Conservation (phyloP, 53 echinoderm and acorn worm species). For the Henricia sp. region DNA sequence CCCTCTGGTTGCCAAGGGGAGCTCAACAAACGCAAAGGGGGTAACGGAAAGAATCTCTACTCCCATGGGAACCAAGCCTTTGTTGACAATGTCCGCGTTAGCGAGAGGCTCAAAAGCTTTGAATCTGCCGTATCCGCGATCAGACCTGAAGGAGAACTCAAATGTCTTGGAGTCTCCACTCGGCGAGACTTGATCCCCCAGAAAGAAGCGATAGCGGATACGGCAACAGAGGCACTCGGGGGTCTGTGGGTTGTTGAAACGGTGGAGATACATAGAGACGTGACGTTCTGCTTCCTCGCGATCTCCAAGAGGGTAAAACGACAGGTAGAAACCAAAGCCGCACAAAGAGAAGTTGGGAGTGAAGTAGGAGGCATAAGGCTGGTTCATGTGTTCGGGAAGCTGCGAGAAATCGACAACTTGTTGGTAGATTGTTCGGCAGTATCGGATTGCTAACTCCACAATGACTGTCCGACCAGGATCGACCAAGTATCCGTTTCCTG, state of each 20-base stretch:
- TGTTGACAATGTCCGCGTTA: conserved; percentile 71
- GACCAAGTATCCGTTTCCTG: conserved; percentile 84
- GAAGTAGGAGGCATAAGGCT: conserved; percentile 87
- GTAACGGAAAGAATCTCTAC: conserved; percentile 89
- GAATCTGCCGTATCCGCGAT: conserved; percentile 93
- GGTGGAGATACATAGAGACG: conserved; percentile 98
- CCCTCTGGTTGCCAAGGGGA: conserved; percentile 79
- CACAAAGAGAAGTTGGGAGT: conserved; percentile 88
- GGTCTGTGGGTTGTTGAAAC: conserved; percentile 73
- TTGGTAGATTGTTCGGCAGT: conserved; percentile 85
- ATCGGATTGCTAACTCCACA: conserved; percentile 92
- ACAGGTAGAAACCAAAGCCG: conserved; percentile 92
- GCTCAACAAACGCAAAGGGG: conserved; percentile 87
- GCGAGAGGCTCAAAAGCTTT: conserved; percentile 89
- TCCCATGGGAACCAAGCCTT: conserved; percentile 80
- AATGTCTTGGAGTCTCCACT: conserved; percentile 85
- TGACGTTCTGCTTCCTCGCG: conserved; percentile 86
- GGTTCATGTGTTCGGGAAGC: conserved; percentile 70
- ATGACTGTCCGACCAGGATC: conserved; percentile 89
- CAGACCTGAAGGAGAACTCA: conserved; percentile 93
- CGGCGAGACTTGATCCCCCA: conserved; percentile 78
- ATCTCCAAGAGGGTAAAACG: conserved; percentile 91
- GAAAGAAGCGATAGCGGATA: conserved; percentile 92
- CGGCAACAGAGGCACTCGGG: conserved; percentile 83
- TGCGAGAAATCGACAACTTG: conserved; percentile 88